These are phyloP conservation scores for Agrotis segetum DNA, from an alignment of 2,888 invertebrate genomes.

Conservation along the genomic window DNA sequence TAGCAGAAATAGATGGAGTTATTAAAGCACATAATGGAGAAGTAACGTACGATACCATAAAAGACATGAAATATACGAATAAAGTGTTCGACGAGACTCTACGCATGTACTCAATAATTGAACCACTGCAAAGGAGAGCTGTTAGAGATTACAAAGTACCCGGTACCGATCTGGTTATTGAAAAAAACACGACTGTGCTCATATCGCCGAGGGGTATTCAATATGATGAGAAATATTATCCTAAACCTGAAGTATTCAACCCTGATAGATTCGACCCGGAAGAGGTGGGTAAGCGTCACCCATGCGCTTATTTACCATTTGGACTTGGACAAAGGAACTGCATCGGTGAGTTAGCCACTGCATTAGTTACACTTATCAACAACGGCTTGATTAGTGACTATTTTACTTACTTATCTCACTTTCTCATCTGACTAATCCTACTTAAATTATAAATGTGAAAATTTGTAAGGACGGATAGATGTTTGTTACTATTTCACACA, in stretches of 20 bases:
- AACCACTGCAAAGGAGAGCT: conserved; percentile 78
- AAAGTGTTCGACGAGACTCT: conserved; percentile 81
- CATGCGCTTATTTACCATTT: conserved; percentile 82
- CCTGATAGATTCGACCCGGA: conserved; percentile 84
- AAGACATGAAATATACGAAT: conserved; percentile 80
- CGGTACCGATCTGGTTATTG: conserved; percentile 74
- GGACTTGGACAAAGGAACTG: conserved; percentile 84
- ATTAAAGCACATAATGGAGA: conserved; percentile 72
- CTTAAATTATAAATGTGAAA: too few species aligned
- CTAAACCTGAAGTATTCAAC: conserved; percentile 83
- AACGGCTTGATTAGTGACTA: too few species aligned
- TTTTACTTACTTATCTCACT: too few species aligned
- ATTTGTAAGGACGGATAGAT: too few species aligned
- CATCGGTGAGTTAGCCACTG: conserved; percentile 75
- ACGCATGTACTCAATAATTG: conserved; percentile 84
- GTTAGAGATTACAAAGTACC: conserved; percentile 76
- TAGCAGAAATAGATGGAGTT: conserved; percentile 74
- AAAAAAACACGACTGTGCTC: conserved; percentile 75
- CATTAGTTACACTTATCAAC: too few species aligned
- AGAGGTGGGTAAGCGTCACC: conserved; percentile 71
- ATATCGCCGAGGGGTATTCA: conserved; percentile 82
- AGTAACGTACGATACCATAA: conserved; percentile 79
- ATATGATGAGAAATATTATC: conserved; percentile 80
- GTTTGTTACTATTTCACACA: too few species aligned
- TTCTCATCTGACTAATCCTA: too few species aligned